Conservation (phyloP, 2,797 vertebrate genomes). For the Oophaga sylvatica region DNA sequence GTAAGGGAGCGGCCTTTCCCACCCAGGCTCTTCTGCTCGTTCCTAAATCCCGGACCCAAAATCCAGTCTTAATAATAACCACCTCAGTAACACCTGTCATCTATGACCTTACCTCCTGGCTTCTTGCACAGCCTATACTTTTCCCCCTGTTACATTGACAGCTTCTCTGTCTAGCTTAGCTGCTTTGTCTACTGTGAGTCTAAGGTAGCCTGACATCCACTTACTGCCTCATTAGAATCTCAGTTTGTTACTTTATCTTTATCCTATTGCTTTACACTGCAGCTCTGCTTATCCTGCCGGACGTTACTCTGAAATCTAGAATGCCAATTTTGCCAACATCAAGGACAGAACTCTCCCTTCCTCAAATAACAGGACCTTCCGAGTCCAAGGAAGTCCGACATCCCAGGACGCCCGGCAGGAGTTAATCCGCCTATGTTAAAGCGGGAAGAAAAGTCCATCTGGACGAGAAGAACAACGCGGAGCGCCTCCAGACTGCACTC, state of each 20-base stretch:
- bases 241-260: background rate
- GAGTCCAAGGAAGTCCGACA: background rate
- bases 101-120: no score
- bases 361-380: background rate
- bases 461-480: constrained; percentile 5
- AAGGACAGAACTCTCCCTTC: background rate
- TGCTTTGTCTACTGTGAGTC: background rate
- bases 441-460: constrained; percentile 34
- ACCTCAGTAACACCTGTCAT: no score
- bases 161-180: no score
- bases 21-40: no score
- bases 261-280: background rate
- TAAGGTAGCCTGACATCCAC: no score
- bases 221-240: background rate
- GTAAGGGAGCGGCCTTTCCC: no score
- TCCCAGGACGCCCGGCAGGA: background rate
- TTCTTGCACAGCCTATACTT: no score
- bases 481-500: background rate
- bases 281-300: background rate
- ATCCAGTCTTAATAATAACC: no score
- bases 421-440: background rate
- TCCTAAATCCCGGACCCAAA: no score
- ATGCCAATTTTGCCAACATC: background rate
- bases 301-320: background rate
- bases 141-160: no score